phyloP scores from a whole-genome alignment of 2,113 vertebrate species.

The Siphamia tubifer region DNA sequence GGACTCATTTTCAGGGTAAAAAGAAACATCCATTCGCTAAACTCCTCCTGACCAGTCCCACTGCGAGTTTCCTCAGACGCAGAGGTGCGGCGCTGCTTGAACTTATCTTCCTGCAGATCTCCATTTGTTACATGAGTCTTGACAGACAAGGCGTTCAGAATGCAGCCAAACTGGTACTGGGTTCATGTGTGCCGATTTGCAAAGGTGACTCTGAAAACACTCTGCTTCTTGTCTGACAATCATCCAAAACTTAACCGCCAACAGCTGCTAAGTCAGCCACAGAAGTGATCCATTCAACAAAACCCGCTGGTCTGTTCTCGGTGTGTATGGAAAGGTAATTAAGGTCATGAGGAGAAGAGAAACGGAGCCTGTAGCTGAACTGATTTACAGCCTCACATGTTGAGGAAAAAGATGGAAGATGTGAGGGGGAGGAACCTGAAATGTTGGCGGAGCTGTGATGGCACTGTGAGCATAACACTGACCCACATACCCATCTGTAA shows the following conservation, averaged over 20 bases:
- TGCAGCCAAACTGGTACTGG: not conserved
- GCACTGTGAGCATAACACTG: slow-evolving; percentile 1
- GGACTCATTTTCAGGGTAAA: too few species aligned
- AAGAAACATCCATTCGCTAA: not conserved
- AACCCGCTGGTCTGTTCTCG: not conserved
- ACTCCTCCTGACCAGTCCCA: not conserved
- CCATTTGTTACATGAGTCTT: not conserved
- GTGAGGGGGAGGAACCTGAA: not conserved
- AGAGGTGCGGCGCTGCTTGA: not conserved
- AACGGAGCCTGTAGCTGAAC: not conserved
- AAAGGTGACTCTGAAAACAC: not conserved
- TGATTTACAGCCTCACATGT: slow-evolving; percentile 13
- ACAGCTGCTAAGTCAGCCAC: not conserved
- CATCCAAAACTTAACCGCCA: not conserved
- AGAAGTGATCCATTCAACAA: not conserved
- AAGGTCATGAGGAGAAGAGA: slow-evolving; percentile 2
- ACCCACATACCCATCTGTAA: slow-evolving; percentile 40
- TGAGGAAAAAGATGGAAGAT: not conserved
- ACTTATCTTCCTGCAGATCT: not conserved
- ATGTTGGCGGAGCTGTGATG: not conserved
- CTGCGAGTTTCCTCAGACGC: not conserved
- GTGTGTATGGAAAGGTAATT: slow-evolving; percentile 29
- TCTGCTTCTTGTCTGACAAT: not conserved
- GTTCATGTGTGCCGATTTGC: not conserved
- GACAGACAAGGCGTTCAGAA: not conserved